Percentiles rank a stretch among this genome's conserved stretches.
These are phyloP conservation scores for Datnioides undecimradiatus DNA, from an alignment of 2,113 vertebrate species.

Conservation along the genomic window DNA sequence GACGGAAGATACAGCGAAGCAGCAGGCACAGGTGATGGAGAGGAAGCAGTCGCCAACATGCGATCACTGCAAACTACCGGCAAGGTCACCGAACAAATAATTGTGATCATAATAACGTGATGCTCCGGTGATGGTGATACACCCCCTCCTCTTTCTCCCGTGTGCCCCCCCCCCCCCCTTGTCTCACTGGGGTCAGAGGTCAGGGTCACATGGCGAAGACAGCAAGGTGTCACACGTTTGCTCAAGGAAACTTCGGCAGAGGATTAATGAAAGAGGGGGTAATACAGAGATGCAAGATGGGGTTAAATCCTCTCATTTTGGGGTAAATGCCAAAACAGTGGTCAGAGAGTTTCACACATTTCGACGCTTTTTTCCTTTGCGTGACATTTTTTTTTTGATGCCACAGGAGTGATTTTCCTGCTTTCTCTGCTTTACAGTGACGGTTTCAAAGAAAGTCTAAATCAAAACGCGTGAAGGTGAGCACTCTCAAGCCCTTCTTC, in stretches of 20 bases:
- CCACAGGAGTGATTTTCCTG: not conserved
- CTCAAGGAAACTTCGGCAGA: conserved; percentile 17
- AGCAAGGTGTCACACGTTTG: not conserved
- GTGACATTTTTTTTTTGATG: not conserved
- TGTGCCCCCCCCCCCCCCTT: not conserved
- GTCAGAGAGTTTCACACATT: not conserved
- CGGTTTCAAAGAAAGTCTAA: too few species aligned
- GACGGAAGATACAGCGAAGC: conserved; percentile 17
- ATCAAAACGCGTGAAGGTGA: not conserved
- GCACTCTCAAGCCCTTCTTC: fast-evolving
- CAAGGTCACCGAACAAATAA: conserved; percentile 85
- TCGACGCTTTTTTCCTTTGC: not conserved
- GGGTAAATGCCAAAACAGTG: not conserved
- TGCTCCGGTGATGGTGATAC: conserved; percentile 52
- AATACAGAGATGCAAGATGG: not conserved
- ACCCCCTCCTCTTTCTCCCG: too few species aligned
- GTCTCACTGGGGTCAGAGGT: conserved; percentile 55
- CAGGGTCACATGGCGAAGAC: conserved; percentile 63
- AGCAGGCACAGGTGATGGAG: conserved; percentile 78
- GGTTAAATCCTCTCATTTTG: not conserved
- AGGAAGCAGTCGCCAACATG: conserved; percentile 72
- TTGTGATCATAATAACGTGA: conserved; percentile 72
- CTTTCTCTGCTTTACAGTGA: not conserved
- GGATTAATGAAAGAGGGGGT: not conserved
- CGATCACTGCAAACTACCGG: conserved; percentile 66